Evolutionary conservation across 2,797 vertebrate species (phyloP).

Genomic region (Etheostoma perlongum): DNA sequence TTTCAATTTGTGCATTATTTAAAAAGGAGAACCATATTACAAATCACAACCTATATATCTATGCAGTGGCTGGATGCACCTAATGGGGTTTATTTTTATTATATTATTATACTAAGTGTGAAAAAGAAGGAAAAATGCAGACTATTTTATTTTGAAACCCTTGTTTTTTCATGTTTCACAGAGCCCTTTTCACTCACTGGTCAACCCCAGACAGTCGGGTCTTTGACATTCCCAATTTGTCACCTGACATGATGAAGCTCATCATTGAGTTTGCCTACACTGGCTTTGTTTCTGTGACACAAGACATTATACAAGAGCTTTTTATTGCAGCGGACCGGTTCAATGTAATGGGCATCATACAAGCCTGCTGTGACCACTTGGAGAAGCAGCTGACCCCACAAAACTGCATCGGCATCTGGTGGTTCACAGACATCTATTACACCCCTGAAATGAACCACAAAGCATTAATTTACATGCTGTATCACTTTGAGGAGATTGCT

Average conservation of each 20-base stretch:
- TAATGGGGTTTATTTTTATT: not conserved
- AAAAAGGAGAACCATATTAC: not conserved
- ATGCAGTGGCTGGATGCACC: not conserved
- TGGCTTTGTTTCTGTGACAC: conserved; percentile 20
- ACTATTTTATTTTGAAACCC: not conserved
- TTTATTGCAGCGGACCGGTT: conserved; percentile 34
- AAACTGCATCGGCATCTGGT: conserved; percentile 49
- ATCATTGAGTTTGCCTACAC: conserved; percentile 59
- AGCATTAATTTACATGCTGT: conserved; percentile 4
- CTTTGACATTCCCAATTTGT: conserved; percentile 33
- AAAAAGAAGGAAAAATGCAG: not conserved
- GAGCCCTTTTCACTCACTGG: conserved; percentile 43
- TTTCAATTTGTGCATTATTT: not conserved
- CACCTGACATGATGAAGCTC: conserved; percentile 34
- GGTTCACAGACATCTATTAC: conserved; percentile 27
- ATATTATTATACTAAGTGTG: not conserved
- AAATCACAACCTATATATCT: not conserved
- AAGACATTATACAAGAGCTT: conserved; percentile 24
- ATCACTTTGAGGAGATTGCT: conserved; percentile 30
- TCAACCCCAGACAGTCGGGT: conserved; percentile 22
- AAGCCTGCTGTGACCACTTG: conserved; percentile 23
- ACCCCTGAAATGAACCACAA: conserved; percentile 13
- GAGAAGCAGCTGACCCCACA: conserved; percentile 22
- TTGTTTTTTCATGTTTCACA: conserved; percentile 11
- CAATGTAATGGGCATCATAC: conserved; percentile 3